Evolutionary conservation across 2,888 invertebrate genomes (phyloP).

Genomic region (Luffia ferchaultella): DNA sequence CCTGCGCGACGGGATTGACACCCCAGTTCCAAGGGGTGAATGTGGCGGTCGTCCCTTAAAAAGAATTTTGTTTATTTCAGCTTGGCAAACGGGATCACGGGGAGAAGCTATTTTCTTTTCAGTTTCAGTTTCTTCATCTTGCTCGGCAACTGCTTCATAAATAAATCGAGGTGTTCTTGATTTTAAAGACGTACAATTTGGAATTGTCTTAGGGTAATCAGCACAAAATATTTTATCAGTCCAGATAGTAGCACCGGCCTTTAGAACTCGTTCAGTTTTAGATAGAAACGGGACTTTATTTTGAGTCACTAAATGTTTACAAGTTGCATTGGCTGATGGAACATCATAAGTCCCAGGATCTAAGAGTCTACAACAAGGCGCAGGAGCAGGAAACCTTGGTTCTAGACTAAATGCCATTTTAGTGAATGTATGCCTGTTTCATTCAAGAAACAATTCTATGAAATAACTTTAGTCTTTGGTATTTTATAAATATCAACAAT

Average conservation of each 20-base stretch:
- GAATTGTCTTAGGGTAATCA: conserved; percentile 22
- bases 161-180: conserved; percentile 41
- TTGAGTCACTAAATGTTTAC: too few relatives aligned
- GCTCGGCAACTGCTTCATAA: conserved; percentile 30
- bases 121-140: conserved; percentile 17
- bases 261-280: conserved; percentile 26
- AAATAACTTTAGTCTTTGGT: too few relatives aligned
- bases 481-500: too few relatives aligned
- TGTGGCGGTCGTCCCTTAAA: conserved; percentile 32
- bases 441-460: too few relatives aligned
- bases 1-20: conserved; percentile 18
- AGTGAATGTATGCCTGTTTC: too few relatives aligned
- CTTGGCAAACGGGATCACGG: too few relatives aligned
- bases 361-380: conserved; percentile 26
- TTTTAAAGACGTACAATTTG: conserved; percentile 33
- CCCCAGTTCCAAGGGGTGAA: conserved; percentile 19
- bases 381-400: conserved; percentile 28
- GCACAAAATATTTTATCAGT: conserved; percentile 34
- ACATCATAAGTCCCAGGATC: conserved; percentile 44
- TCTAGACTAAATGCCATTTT: conserved; percentile 34
- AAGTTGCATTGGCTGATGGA: conserved; percentile 14
- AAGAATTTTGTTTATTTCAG: conserved; percentile 25
- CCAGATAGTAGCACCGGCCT: conserved; percentile 24
- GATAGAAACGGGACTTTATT: conserved; percentile 38
- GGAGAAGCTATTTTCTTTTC: too few relatives aligned